A percentile compares a stretch with the other conserved stretches of the same genome.
phyloP scores from a whole-genome alignment of 2,888 invertebrate species.

The Diploptera punctata region DNA sequence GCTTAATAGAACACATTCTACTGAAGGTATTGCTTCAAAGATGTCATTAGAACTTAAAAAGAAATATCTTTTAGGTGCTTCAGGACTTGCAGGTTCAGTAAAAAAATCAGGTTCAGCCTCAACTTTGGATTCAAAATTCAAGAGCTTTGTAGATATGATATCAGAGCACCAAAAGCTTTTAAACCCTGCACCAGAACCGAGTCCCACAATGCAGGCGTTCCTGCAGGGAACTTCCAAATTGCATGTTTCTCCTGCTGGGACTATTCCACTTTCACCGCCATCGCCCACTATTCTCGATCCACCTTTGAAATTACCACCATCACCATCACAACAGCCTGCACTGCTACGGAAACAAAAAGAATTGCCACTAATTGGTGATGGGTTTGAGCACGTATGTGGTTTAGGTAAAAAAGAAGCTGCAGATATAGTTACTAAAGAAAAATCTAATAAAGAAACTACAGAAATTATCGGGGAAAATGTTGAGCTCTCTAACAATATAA shows the following conservation, averaged over 20 bases:
- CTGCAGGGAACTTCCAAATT: conserved; percentile 59
- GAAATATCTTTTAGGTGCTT: conserved; percentile 79
- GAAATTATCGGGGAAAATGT: no score
- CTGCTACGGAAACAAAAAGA: conserved; percentile 41
- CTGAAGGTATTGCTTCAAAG: conserved; percentile 87
- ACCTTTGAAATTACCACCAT: conserved; percentile 43
- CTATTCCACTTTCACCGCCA: conserved; percentile 50
- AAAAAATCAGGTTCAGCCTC: conserved; percentile 85
- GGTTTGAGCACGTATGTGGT: conserved; percentile 50
- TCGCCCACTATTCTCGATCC: conserved; percentile 49
- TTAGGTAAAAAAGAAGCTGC: no score
- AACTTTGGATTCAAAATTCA: conserved; percentile 82
- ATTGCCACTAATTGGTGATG: conserved; percentile 44
- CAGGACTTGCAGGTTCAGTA: conserved; percentile 69
- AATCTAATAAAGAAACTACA: no score
- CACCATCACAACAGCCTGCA: conserved; percentile 35
- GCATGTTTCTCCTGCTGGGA: conserved; percentile 41
- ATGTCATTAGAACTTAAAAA: conserved; percentile 88
- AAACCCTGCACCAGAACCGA: conserved; percentile 75
- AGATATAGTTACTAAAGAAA: no score
- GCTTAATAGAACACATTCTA: conserved; percentile 82
- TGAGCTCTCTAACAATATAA: no score
- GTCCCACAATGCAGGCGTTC: conserved; percentile 73
- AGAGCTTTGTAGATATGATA: conserved; percentile 84
- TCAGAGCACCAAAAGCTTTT: conserved; percentile 87